These are phyloP conservation scores for Vimba vimba DNA, from an alignment of 2,113 vertebrate genomes.

Conservation along the genomic window DNA sequence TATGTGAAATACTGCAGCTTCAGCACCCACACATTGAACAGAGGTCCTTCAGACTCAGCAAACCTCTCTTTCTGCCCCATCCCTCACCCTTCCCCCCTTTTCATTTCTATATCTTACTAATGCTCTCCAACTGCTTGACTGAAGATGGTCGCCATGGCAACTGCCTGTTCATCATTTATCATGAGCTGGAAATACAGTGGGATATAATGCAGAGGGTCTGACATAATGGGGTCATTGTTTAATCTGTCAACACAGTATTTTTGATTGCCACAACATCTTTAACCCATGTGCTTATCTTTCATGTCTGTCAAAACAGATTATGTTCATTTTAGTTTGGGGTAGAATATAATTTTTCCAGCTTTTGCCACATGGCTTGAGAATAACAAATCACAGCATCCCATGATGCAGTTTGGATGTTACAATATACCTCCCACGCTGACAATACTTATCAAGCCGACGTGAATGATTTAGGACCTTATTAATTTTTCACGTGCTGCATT, in stretches of 20 bases:
- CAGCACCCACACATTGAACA: neutral
- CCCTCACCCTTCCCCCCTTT: slow-evolving; percentile 13
- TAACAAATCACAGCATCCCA: neutral
- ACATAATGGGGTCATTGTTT: slow-evolving; percentile 43
- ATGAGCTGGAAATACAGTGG: slow-evolving; percentile 19
- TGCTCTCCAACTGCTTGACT: slow-evolving; percentile 40
- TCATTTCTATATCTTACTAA: slow-evolving; percentile 31
- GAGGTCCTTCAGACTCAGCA: neutral
- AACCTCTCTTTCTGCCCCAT: neutral
- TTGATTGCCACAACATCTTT: slow-evolving; percentile 6
- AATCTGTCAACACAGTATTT: slow-evolving; percentile 39
- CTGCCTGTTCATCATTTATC: slow-evolving; percentile 53
- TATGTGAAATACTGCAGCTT: neutral
- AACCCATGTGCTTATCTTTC: neutral
- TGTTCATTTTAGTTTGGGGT: neutral
- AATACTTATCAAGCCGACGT: neutral
- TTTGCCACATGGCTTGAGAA: neutral
- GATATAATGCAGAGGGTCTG: slow-evolving; percentile 29
- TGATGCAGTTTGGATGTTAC: slow-evolving; percentile 2
- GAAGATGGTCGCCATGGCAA: slow-evolving; percentile 55
- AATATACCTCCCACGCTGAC: neutral
- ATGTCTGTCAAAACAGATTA: neutral
- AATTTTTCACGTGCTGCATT: slow-evolving; percentile 11
- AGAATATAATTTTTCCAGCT: neutral
- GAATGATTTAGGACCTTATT: slow-evolving; percentile 13